These are phyloP conservation scores for Salpingus planirostris DNA, from an alignment of 2,888 invertebrate genomes.

Conservation along the genomic window DNA sequence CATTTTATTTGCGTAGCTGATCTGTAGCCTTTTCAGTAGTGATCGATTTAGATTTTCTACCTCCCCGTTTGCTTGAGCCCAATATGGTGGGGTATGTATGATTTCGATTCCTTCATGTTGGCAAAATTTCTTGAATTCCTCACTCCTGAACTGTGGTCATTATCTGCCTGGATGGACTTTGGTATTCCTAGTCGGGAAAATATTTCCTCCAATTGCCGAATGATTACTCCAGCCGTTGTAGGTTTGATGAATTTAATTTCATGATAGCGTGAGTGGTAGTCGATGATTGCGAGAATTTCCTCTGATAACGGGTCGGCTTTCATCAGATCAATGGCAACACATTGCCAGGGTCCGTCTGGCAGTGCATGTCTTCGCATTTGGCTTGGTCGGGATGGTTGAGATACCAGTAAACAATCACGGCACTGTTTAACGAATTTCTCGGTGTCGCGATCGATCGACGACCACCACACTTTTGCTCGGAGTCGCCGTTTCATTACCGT, in stretches of 20 bases:
- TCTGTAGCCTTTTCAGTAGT: conserved; percentile 20
- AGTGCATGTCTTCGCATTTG: not conserved
- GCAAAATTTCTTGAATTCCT: not conserved
- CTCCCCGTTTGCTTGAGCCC: conserved; percentile 17
- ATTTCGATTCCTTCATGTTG: not conserved
- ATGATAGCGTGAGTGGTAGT: not conserved
- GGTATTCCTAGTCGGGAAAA: not conserved
- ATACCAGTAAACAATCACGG: not conserved
- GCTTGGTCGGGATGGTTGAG: not conserved
- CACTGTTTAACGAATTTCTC: not conserved
- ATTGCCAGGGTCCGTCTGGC: not conserved
- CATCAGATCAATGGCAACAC: not conserved
- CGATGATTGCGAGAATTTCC: not conserved
- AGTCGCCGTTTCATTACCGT: conserved; percentile 1
- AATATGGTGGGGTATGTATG: not conserved
- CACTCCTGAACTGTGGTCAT: not conserved
- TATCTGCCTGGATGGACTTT: not conserved
- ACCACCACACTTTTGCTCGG: not conserved
- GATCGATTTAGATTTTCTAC: conserved; percentile 21
- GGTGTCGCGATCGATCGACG: not conserved
- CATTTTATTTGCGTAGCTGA: conserved; percentile 7
- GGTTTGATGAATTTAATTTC: not conserved
- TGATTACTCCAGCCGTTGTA: not conserved
- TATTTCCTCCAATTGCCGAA: not conserved
- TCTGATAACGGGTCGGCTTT: not conserved